phyloP scores from a whole-genome alignment of 2,888 invertebrate species.

The Cosmia trapezina region DNA sequence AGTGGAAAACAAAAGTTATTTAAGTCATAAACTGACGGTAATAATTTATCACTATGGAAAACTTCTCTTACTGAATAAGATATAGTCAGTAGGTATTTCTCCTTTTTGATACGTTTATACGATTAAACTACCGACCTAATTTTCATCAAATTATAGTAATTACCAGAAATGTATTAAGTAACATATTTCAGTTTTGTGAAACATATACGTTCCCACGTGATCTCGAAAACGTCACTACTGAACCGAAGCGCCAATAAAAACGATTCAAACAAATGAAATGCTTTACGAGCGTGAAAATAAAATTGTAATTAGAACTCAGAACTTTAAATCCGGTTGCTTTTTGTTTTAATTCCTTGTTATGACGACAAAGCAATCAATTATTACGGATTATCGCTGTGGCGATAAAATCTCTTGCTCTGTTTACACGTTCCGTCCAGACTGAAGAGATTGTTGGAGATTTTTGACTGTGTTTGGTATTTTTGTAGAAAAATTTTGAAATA shows the following conservation, averaged over 20 bases:
- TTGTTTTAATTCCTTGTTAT: slow-evolving; percentile 28
- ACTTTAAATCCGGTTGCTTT: slow-evolving; percentile 22
- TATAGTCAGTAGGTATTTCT: too few species aligned
- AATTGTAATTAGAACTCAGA: slow-evolving; percentile 10
- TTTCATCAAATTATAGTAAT: too few species aligned
- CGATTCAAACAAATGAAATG: slow-evolving; percentile 21
- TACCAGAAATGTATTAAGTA: too few species aligned
- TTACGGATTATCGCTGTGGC: slow-evolving; percentile 40
- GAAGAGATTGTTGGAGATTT: neutral
- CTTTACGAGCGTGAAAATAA: slow-evolving; percentile 4
- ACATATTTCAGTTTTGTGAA: neutral
- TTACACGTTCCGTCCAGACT: neutral
- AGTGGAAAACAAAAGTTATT: too few species aligned
- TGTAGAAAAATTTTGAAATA: neutral
- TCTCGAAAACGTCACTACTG: neutral
- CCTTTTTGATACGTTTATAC: too few species aligned
- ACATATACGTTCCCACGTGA: neutral
- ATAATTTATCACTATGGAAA: too few species aligned
- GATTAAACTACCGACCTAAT: too few species aligned
- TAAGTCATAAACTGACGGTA: too few species aligned
- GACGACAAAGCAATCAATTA: slow-evolving; percentile 52
- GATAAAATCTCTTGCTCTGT: slow-evolving; percentile 33
- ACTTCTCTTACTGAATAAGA: too few species aligned
- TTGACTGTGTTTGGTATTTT: neutral
- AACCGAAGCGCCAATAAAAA: slow-evolving; percentile 11